Conservation (phyloP, 2,888 invertebrate species). For the Drosophila putrida region DNA sequence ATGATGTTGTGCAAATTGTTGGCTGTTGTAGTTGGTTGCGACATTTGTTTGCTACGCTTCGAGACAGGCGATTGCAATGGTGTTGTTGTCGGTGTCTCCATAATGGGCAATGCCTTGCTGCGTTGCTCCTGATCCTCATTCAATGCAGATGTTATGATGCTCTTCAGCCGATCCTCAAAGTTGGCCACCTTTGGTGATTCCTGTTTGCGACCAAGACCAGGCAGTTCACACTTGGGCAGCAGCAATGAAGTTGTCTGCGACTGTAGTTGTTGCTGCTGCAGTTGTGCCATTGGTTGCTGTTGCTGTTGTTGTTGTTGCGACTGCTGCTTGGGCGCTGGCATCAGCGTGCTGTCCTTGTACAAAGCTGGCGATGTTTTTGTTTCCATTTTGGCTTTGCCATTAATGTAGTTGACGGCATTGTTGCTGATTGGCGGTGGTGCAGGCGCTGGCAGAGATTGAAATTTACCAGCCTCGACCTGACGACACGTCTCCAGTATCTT, state of each 20-base stretch:
- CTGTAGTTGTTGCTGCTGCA: conserved; percentile 54
- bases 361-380: conserved; percentile 39
- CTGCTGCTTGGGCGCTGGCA: conserved; percentile 84
- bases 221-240: conserved; percentile 81
- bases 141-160: conserved; percentile 93
- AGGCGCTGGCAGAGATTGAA: conserved; percentile 69
- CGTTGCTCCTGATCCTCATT: conserved; percentile 91
- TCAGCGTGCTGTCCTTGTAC: conserved; percentile 82
- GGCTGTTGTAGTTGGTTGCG: conserved; percentile 46
- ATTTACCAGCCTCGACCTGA: conserved; percentile 94
- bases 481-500: conserved; percentile 95
- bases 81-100: conserved; percentile 40
- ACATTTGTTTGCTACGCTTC: conserved; percentile 79
- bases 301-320: conserved; percentile 53
- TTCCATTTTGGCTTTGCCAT: conserved; percentile 50
- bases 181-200: conserved; percentile 94
- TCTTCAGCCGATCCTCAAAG: conserved; percentile 95
- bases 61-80: conserved; percentile 67
- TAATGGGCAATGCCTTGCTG: conserved; percentile 76
- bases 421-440: conserved; percentile 1
- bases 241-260: conserved; percentile 26
- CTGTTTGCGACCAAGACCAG: conserved; percentile 73
- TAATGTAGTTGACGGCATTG: conserved; percentile 25
- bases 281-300: conserved; percentile 39
- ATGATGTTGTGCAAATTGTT: conserved; percentile 83